Percentiles rank a stretch among this genome's conserved stretches.
Conservation (phyloP, 2,797 vertebrate genomes). For the Ceyx erithaca region DNA sequence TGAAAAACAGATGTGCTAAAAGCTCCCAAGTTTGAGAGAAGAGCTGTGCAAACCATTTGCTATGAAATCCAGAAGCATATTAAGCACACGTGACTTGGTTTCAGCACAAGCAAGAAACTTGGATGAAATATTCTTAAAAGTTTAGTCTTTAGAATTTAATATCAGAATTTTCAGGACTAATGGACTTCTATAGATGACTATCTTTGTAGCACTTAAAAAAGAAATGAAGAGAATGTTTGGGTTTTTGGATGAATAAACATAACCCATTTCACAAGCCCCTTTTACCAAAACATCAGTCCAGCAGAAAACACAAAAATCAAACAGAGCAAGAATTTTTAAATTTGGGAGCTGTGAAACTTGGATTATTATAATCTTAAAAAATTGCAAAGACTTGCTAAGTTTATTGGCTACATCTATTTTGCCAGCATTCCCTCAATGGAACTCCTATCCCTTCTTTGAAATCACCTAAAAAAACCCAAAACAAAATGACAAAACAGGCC, state of each 20-base stretch:
- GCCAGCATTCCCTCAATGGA: not conserved
- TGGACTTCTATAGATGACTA: not conserved
- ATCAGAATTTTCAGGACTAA: not conserved
- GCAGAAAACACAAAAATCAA: not conserved
- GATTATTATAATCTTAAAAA: not conserved
- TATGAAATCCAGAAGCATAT: not conserved
- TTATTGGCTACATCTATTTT: not conserved
- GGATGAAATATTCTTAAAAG: not conserved
- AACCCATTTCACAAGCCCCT: not conserved
- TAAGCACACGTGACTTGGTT: not conserved
- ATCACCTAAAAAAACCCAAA: not conserved
- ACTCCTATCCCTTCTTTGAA: not conserved
- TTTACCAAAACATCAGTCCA: not conserved
- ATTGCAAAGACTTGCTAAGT: not conserved
- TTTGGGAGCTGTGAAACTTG: not conserved
- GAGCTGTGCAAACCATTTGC: not conserved
- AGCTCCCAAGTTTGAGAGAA: not conserved
- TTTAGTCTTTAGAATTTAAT: not conserved
- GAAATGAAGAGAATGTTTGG: accelerated
- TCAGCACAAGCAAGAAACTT: not conserved
- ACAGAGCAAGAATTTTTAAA: not conserved
- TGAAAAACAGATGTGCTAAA: not conserved
- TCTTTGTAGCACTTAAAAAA: not conserved
- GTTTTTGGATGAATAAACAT: not conserved
- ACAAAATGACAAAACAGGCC: not conserved